Evolutionary conservation across 2,888 invertebrate genomes (phyloP).

Genomic region (Alsophila aescularia): DNA sequence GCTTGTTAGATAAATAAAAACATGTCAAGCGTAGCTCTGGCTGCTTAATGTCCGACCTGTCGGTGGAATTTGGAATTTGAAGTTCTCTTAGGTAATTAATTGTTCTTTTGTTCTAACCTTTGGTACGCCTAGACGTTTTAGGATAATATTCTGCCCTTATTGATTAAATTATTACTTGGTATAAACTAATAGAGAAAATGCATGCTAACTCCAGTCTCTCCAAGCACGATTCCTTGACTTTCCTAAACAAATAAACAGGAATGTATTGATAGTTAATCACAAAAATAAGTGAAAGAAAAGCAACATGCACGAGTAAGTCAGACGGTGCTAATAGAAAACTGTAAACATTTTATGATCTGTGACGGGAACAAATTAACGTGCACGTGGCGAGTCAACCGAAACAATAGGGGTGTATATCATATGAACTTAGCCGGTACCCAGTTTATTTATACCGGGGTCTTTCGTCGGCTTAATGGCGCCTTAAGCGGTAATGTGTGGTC

Average conservation of each 20-base stretch:
- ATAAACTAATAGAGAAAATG: too few relatives aligned
- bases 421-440: constrained; percentile 63
- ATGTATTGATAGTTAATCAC: not conserved
- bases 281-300: not conserved
- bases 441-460: constrained; percentile 68
- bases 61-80: constrained; percentile 57
- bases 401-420: constrained; percentile 63
- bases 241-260: not conserved
- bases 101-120: constrained; percentile 33
- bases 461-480: constrained; percentile 73
- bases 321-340: constrained; percentile 62
- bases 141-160: not conserved
- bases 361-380: constrained; percentile 71
- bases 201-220: too few relatives aligned
- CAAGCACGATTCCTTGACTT: not conserved
- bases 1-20: constrained; percentile 51
- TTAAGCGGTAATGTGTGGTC: constrained; percentile 80
- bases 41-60: constrained; percentile 57
- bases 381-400: constrained; percentile 56
- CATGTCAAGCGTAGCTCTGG: constrained; percentile 54
- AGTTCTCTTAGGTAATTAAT: constrained; percentile 49
- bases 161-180: too few relatives aligned
- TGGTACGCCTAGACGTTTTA: constrained; percentile 1
- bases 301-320: constrained; percentile 12
- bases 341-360: constrained; percentile 73